Evolutionary conservation across 37 sponge, comb jelly and placozoan species (phyloP).

Genomic region (Theonella swinhoei): DNA sequence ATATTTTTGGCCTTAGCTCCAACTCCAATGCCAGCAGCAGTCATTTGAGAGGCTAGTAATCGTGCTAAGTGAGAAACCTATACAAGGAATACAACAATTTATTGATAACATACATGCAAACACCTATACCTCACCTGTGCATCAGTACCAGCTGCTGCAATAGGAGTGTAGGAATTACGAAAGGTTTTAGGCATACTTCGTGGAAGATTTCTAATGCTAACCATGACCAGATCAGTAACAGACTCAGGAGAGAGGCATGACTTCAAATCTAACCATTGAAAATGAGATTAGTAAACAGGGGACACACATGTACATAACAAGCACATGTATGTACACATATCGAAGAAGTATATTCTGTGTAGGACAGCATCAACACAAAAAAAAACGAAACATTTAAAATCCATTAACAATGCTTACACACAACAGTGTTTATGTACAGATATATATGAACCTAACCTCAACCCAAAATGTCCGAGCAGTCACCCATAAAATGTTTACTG

Average conservation of each 20-base stretch:
- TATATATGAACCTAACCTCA: too few species aligned
- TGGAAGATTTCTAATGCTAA: slow-evolving; percentile 64
- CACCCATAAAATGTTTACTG: too few species aligned
- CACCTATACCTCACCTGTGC: slow-evolving; percentile 67
- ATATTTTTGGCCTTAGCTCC: slow-evolving; percentile 58
- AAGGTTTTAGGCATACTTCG: slow-evolving; percentile 70
- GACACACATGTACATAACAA: background rate
- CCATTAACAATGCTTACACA: too few species aligned
- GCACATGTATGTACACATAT: background rate
- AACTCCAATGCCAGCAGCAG: slow-evolving; percentile 72
- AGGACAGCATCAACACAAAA: too few species aligned
- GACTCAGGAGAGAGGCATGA: slow-evolving; percentile 66
- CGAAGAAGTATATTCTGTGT: too few species aligned
- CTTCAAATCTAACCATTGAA: slow-evolving; percentile 39
- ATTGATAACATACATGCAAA: background rate
- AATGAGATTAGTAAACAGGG: background rate
- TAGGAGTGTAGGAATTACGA: slow-evolving; percentile 82
- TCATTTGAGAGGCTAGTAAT: slow-evolving; percentile 93
- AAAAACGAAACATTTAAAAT: too few species aligned
- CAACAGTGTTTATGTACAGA: too few species aligned
- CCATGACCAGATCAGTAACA: slow-evolving; percentile 81
- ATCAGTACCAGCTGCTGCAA: slow-evolving; percentile 85
- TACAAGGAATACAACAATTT: background rate
- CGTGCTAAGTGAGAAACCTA: slow-evolving; percentile 85
- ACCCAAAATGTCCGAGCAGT: too few species aligned